Percentiles rank a stretch among this genome's conserved stretches.
phyloP scores from a whole-genome alignment of 2,797 vertebrate species.

The Tragopan temminckii region DNA sequence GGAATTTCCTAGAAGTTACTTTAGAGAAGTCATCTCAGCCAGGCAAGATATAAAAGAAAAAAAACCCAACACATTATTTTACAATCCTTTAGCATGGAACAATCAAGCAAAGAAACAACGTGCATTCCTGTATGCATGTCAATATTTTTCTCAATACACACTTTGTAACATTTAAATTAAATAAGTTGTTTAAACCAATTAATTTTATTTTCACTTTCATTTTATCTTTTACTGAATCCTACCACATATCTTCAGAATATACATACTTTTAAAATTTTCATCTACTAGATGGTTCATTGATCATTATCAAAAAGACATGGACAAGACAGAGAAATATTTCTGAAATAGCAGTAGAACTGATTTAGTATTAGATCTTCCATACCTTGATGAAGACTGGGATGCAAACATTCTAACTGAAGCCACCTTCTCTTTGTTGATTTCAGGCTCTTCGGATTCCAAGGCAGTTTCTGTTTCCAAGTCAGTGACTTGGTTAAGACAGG shows the following conservation, averaged over 20 bases:
- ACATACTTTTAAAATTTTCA: neutral
- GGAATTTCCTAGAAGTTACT: neutral
- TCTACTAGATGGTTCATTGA: neutral
- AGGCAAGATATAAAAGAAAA: neutral
- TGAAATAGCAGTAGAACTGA: neutral
- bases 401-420: constrained; percentile 84
- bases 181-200: neutral
- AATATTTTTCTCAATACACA: neutral
- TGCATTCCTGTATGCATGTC: neutral
- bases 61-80: neutral
- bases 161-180: neutral
- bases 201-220: neutral
- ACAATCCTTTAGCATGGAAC: neutral
- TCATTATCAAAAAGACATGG: neutral
- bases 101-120: neutral
- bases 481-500: constrained; percentile 76
- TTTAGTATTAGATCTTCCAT: constrained; percentile 48
- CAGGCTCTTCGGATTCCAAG: constrained; percentile 78
- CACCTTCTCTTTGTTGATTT: constrained; percentile 84
- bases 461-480: constrained; percentile 78
- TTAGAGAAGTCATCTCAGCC: neutral
- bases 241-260: neutral
- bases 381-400: constrained; percentile 81
- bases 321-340: neutral
- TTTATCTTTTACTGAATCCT: neutral